Conservation (phyloP, 2,888 invertebrate species). For the Leucophora obtusa region DNA sequence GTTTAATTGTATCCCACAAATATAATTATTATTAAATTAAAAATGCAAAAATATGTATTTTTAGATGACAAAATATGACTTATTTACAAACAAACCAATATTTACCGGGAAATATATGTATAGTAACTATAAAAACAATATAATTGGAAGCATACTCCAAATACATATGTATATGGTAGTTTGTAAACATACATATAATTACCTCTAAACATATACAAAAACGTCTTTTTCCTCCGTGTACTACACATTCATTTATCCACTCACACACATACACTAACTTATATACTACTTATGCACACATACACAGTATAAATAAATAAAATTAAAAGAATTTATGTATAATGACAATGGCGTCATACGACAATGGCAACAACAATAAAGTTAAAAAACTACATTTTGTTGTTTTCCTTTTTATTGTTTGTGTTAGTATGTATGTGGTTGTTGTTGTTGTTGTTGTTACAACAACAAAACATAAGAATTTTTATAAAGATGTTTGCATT, state of each 20-base stretch:
- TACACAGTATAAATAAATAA: conserved; percentile 35
- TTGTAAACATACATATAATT: no score
- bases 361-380: conserved; percentile 49
- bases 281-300: conserved; percentile 12
- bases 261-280: not conserved
- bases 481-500: conserved; percentile 54
- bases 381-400: conserved; percentile 36
- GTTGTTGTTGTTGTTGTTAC: conserved; percentile 22
- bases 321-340: conserved; percentile 54
- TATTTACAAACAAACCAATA: no score
- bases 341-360: conserved; percentile 58
- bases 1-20: no score
- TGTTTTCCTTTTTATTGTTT: conserved; percentile 28
- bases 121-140: no score
- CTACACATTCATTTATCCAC: not conserved
- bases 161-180: no score
- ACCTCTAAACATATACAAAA: no score
- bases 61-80: no score
- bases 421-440: not conserved
- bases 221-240: not conserved
- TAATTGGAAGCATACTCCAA: no score
- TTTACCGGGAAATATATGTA: no score
- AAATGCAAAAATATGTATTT: no score
- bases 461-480: conserved; percentile 13
- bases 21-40: no score